These are phyloP conservation scores for Darwinula stevensoni DNA, from an alignment of 2,888 invertebrate species.

Conservation along the genomic window DNA sequence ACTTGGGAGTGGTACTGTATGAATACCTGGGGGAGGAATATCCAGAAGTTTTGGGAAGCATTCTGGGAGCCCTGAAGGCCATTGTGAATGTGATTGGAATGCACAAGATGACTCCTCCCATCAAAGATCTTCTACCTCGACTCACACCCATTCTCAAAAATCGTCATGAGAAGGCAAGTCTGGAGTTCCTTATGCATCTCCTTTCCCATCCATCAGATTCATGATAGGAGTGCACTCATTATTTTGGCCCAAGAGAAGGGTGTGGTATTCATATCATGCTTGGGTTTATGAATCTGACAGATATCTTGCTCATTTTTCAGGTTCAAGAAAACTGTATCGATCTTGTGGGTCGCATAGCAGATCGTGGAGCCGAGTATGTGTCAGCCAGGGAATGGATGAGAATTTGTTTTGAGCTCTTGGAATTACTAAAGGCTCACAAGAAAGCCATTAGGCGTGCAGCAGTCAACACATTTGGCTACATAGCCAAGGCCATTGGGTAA, in stretches of 20 bases:
- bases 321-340: slow-evolving; percentile 99
- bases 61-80: slow-evolving; percentile 90
- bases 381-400: slow-evolving; percentile 99
- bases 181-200: too few relatives aligned
- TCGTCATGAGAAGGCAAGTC: slow-evolving; percentile 32
- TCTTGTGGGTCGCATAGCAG: slow-evolving; percentile 92
- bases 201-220: too few relatives aligned
- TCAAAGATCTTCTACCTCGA: slow-evolving; percentile 85
- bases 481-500: slow-evolving; percentile 89
- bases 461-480: slow-evolving; percentile 98
- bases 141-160: slow-evolving; percentile 95
- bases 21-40: slow-evolving; percentile 99
- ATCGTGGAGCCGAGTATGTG: slow-evolving; percentile 93
- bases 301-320: slow-evolving; percentile 17
- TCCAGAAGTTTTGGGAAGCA: slow-evolving; percentile 92
- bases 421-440: slow-evolving; percentile 91
- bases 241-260: too few relatives aligned
- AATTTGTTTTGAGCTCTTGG: slow-evolving; percentile 91
- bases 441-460: slow-evolving; percentile 95
- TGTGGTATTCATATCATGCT: not conserved
- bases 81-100: slow-evolving; percentile 99
- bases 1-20: slow-evolving; percentile 92
- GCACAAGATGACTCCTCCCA: slow-evolving; percentile 99
- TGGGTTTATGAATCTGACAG: not conserved
- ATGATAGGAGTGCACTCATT: too few relatives aligned